These are phyloP conservation scores for Gallinago solitaria DNA, from an alignment of 2,797 vertebrate species.

Conservation along the genomic window DNA sequence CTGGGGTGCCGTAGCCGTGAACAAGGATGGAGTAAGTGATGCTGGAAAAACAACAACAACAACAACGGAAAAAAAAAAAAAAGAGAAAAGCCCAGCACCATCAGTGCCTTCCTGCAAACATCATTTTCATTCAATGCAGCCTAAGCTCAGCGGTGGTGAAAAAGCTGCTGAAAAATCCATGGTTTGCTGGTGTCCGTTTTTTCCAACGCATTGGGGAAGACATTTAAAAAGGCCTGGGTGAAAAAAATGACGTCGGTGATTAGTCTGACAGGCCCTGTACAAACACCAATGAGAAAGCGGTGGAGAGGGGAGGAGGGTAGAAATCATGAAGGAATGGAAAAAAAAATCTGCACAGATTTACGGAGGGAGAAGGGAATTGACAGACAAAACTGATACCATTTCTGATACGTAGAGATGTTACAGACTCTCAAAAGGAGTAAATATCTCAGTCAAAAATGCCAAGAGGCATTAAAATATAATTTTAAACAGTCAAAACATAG, in stretches of 20 bases:
- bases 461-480: neutral
- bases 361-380: neutral
- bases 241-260: neutral
- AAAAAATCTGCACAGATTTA: neutral
- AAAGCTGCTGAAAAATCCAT: neutral
- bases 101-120: rapidly evolving
- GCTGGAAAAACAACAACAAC: neutral
- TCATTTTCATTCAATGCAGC: neutral
- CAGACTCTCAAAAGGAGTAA: neutral
- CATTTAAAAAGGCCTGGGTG: neutral
- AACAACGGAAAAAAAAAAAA: too few relatives aligned
- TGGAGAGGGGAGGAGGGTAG: neutral
- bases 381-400: neutral
- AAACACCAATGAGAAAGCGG: neutral
- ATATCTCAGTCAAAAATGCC: neutral
- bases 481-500: neutral
- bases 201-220: neutral
- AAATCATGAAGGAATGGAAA: neutral
- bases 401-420: rapidly evolving
- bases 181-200: neutral
- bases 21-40: neutral
- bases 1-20: rapidly evolving
- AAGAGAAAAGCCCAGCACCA: rapidly evolving
- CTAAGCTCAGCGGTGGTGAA: neutral
- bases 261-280: neutral